Base-by-base conservation (phyloP, 1,140 invertebrate species). In the Drosophila kepulauana region DNA sequence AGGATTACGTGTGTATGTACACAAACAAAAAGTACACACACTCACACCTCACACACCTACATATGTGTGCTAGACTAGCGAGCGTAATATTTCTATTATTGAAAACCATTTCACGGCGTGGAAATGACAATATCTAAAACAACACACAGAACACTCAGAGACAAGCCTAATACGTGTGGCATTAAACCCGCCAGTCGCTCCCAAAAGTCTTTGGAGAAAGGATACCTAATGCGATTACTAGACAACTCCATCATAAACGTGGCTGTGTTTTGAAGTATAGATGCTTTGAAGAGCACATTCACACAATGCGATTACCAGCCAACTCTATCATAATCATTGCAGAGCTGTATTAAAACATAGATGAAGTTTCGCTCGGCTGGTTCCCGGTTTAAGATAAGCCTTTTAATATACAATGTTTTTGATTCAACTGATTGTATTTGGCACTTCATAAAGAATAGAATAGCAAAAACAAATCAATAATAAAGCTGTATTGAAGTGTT, bases 11-110 rank as follows among this genome's bases (percentile, higher is more conserved):
- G 38, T 57, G 67, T 45, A 20, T 38, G n/a, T 33, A 52, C 35
- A 45, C 56, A 51, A n/a, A 46, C 49, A 57, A 68, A 49, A 35
- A 45, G 43, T 8, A 25, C 25, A 48, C 35, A 48, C 4, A 30
- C 30, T 30, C 30, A 38, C 51, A 13, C 8, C 11, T 13, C 46
- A 25, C 20, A 25, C 20, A 65, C 41, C 11, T 41, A 7, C 49
- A 66, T 51, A 16, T 57, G 49, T 58, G 46, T 35, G 25, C 11
- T 28, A 49, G 30, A 51, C 16, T 45, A 49, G 25, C 16, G 16
- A 41, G 15, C 52, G 28, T 51, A 56, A 68, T 51, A 74, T 74
- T 79, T 77, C 63, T 65, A 74, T 79, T 79, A 78, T 78, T 74
- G 64, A 78, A 74, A 62, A 57, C 59, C 63, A 69, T 62, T 74